These are phyloP conservation scores for Cotesia congregata DNA, from an alignment of 2,888 invertebrate genomes.

Conservation along the genomic window DNA sequence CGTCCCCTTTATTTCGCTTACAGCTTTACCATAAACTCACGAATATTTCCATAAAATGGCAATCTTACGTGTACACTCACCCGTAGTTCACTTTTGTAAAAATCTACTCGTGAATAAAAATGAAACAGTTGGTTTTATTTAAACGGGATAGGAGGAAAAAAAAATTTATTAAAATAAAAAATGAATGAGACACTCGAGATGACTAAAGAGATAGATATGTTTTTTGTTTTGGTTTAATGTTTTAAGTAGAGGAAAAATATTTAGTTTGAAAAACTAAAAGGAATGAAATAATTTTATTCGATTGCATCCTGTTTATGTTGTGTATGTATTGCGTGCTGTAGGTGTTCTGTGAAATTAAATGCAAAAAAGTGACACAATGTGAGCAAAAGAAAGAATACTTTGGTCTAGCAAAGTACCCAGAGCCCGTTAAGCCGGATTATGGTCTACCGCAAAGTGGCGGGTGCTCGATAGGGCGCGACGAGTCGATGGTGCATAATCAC, in stretches of 20 bases:
- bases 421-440: slow-evolving; percentile 40
- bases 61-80: slow-evolving; percentile 21
- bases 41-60: slow-evolving; percentile 32
- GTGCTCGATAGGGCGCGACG: slow-evolving; percentile 36
- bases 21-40: background rate
- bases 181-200: background rate
- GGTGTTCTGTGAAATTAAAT: slow-evolving; percentile 8
- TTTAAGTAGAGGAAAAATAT: background rate
- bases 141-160: background rate
- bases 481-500: slow-evolving; percentile 41
- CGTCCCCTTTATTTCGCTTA: background rate
- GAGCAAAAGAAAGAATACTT: slow-evolving; percentile 30
- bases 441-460: slow-evolving; percentile 42
- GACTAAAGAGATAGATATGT: background rate
- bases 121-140: slow-evolving; percentile 24
- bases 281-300: slow-evolving; percentile 16
- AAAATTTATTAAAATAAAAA: background rate
- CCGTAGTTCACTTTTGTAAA: slow-evolving; percentile 14
- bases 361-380: slow-evolving; percentile 1
- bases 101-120: slow-evolving; percentile 30
- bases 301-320: slow-evolving; percentile 19
- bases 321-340: background rate
- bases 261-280: background rate
- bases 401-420: slow-evolving; percentile 27
- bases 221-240: no score